Evolutionary conservation across 2,888 invertebrate genomes (phyloP), one percentile per base, ranked within the genome.

Genomic region (Rugalucina vietnamica): DNA sequence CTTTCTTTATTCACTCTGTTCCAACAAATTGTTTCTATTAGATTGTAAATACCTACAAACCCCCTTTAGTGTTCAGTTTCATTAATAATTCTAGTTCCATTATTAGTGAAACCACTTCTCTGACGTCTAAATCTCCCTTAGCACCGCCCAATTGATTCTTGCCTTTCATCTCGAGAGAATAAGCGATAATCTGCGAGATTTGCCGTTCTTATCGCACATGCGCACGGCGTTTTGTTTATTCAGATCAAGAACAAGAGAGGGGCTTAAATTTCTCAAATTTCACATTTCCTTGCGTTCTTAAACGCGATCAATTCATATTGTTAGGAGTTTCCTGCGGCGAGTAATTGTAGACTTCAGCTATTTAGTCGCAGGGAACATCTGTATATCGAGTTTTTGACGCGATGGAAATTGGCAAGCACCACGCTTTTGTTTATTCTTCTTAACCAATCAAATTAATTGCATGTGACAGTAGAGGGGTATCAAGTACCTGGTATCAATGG

Each of bases 371-470:
- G 65, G 29, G 34, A 65, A 65, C 65, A 65, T 65, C 65, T 65
- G 65, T 65, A 65, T 34, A 65, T 65, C 34, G 65, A 65, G 34
- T 65, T 65, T 65, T 34, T 65, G 65, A 65, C 29, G 65, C 65
- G 65, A 65, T 65, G 65, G 29, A 34, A 5, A 65, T 32, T 65
- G 65, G 65, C 65, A 65, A 65, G 57, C 69, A 37, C 74, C 76
- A 54, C 43, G 76, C 74, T 82, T 82, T 85, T 85, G 82, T 85
- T 85, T 82, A 82, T 76, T 80, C 80, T 74, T 24, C 74, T 70
- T 79, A 75, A 78, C 75, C 74, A 80, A 82, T 85, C 82, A 82
- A 79, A 80, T 79, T 76, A 76, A 85, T 85, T 82, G 69, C 5
- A 8, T 34, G 65, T 65, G 65, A 65, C 65, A 65, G 65, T 34